Base-by-base conservation (phyloP, 2,113 vertebrate species). In the Catharus fuscescens region DNA sequence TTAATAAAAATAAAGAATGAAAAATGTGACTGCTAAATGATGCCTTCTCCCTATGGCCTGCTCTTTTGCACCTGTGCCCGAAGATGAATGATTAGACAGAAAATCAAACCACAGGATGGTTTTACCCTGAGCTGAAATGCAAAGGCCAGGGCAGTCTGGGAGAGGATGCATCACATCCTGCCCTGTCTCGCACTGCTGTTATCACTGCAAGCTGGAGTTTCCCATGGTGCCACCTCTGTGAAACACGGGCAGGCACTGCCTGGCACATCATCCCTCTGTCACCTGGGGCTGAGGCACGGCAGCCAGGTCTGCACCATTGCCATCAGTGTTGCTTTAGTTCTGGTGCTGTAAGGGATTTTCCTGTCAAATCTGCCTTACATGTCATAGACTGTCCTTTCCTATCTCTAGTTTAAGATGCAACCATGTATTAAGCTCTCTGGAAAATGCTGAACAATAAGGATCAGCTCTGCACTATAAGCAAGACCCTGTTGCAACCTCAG, bases 221-320 rank as follows among this genome's bases (percentile, higher is more conserved):
- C 34, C 38, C 20, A 0, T 1, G 1, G 25, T 36, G 36, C 25
- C 48, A 72, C 25, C n/a, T 21, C 44, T 14, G 0, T 31, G 77
- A 44, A 62, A 66, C 42, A 11, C 0, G 3, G 11, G 50, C 7
- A 66, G 24, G 9, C 20, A 12, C 28, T 16, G 32, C 45, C 61
- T 52, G 24, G 64, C 4, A 8, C 78, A 61, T n/a, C 31, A 25
- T 42, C n/a, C 44, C 78, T 57, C 67, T 74, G 29, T 15, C 80
- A 44, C 61, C 81, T 29, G 32, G n/a, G 53, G 72, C 25, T 54
- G 44, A 29, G 2, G 5, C 15, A 45, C 47, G 47, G 38, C 36
- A 42, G 48, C 20, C 59, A 53, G 29, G 20, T 57, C 40, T 81
- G 73, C 56, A 53, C 10, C 10, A 0, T 8, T 69, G 54, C 64